These are phyloP conservation scores for Pristionchus mayeri DNA, from an alignment of 2,888 invertebrate species.

Conservation along the genomic window DNA sequence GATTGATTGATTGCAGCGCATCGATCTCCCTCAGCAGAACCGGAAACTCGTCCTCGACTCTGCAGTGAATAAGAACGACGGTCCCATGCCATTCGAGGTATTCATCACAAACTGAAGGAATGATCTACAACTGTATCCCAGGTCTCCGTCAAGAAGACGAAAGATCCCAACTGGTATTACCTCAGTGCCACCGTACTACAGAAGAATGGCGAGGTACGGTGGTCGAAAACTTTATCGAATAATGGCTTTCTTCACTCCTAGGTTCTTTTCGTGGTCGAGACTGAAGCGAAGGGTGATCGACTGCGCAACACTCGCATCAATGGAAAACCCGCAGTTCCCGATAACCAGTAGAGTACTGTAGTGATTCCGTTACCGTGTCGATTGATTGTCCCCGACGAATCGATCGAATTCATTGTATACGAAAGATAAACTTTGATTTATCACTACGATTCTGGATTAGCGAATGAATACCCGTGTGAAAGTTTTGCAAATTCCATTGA, in stretches of 20 bases:
- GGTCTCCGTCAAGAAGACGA: not conserved
- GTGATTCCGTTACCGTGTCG: not conserved
- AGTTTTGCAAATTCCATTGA: not conserved
- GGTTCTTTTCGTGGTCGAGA: slow-evolving; percentile 7
- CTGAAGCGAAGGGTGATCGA: not conserved
- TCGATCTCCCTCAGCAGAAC: not conserved
- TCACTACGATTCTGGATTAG: not conserved
- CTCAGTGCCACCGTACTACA: not conserved
- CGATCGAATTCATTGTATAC: slow-evolving; percentile 36
- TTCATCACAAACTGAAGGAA: too few relatives aligned
- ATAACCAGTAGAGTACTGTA: slow-evolving; percentile 1
- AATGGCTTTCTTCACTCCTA: not conserved
- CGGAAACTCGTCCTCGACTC: not conserved
- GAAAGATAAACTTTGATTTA: slow-evolving; percentile 32
- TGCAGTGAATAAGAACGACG: not conserved
- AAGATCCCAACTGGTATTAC: slow-evolving; percentile 10
- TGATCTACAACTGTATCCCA: too few relatives aligned
- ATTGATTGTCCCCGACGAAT: not conserved
- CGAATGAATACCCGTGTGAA: not conserved
- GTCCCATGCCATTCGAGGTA: slow-evolving; percentile 1
- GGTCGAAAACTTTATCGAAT: not conserved
- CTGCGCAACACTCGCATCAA: slow-evolving; percentile 32
- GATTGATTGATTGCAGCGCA: not conserved
- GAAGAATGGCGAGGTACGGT: slow-evolving; percentile 2
- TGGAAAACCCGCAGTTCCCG: slow-evolving; percentile 10